A percentile compares a stretch with the other conserved stretches of the same genome.
These are phyloP conservation scores for Sebastes steindachneri DNA, from an alignment of 2,797 vertebrate genomes.

Conservation along the genomic window DNA sequence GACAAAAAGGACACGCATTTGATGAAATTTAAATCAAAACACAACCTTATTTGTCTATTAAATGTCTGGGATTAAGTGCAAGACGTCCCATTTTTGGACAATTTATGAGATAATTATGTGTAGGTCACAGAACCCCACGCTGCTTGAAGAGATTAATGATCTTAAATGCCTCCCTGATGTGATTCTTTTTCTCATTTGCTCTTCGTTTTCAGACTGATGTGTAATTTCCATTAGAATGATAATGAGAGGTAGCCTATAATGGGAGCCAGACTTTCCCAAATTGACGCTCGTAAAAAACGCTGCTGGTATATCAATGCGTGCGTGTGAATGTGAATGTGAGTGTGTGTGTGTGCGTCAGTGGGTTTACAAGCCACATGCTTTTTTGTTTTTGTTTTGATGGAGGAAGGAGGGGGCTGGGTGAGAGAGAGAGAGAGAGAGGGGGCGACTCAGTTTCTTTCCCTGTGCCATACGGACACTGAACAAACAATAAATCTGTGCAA, in stretches of 20 bases:
- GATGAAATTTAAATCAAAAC: background rate
- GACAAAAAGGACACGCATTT: constrained; percentile 15
- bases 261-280: constrained; percentile 33
- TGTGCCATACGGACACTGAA: no score
- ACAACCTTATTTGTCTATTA: background rate
- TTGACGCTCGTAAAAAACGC: constrained; percentile 19
- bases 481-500: no score
- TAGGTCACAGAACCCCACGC: background rate
- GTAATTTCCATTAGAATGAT: constrained; percentile 38
- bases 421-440: constrained; percentile 7
- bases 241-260: constrained; percentile 37
- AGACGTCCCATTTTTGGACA: background rate
- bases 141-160: constrained; percentile 19
- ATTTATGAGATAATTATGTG: constrained; percentile 13
- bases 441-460: background rate
- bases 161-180: background rate
- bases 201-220: constrained; percentile 1
- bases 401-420: constrained; percentile 59
- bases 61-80: background rate
- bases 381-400: constrained; percentile 84
- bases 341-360: constrained; percentile 32
- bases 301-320: constrained; percentile 1
- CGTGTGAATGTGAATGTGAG: background rate
- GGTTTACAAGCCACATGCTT: constrained; percentile 75
- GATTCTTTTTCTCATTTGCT: background rate